Base-by-base conservation (phyloP, 2,797 vertebrate genomes). In the Myotis pilosus region DNA sequence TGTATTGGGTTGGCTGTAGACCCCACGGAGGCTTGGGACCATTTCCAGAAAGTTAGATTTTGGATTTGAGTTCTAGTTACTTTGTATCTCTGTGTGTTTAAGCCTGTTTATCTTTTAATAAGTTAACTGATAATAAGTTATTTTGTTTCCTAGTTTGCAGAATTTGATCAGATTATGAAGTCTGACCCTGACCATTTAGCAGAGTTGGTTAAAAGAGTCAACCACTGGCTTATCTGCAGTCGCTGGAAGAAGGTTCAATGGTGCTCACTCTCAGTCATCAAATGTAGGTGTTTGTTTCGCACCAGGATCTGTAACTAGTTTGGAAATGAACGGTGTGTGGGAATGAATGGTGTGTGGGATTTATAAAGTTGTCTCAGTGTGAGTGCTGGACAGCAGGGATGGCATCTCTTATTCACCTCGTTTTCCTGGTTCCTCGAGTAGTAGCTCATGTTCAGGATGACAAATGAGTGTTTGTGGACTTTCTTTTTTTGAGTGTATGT, bases 161-260 rank as follows among this genome's bases (percentile, higher is more conserved):
- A 99, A 98, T 99, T 99, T 66, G 99, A 99, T 98, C 99, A 99
- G 98, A 99, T 99, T 96, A 99, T 99, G 99, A 99, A 99, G 98
- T 99, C 99, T 30, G 99, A 99, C 97, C 99, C 99, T 0, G 99
- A 99, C 78, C 99, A 99, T 97, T 98, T 99, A 96, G 99, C 99
- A 0, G 99, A 99, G 97, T 98, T 99, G 97, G 98, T 99, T 95
- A 99, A 99, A 97, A 98, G 98, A 95, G 99, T 99, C 96, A 99
- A 99, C 98, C 99, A 98, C 96, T 99, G 99, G 99, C 99, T 99
- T 20, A 98, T 99, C 97, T 99, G 99, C 98, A 99, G 99, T 98
- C 99, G 99, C 74, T 99, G 99, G 99, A 99, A 99, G 98, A 99
- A 99, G 98, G 98, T 99, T 64, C 99, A 99, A 11, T 99, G 99